Conservation (phyloP, 2,888 invertebrate genomes). For the Adelphocoris suturalis region DNA sequence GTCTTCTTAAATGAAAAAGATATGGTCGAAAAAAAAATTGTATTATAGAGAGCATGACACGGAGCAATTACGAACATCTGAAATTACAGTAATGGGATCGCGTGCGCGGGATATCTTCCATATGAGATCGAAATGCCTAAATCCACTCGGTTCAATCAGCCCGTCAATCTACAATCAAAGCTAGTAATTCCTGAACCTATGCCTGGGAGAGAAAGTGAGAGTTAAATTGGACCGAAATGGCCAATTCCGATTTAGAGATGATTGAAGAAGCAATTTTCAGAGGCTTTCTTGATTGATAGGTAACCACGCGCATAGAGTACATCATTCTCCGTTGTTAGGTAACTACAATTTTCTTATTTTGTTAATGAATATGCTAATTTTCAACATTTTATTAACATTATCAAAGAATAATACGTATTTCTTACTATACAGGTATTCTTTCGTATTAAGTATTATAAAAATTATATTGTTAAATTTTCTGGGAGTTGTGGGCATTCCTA, state of each 20-base stretch:
- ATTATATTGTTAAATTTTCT: too few species aligned
- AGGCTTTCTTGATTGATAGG: neutral
- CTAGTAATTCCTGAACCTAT: neutral
- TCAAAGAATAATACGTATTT: too few species aligned
- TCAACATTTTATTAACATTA: too few species aligned
- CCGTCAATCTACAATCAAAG: neutral
- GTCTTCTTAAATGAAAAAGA: too few species aligned
- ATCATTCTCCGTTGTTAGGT: too few species aligned
- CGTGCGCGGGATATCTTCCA: neutral
- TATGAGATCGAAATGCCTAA: neutral
- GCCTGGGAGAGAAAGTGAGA: neutral
- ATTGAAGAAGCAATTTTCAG: neutral
- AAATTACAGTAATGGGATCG: constrained; percentile 3
- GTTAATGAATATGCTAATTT: too few species aligned
- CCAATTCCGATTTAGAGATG: neutral
- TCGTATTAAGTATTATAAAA: too few species aligned
- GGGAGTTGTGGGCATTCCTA: too few species aligned
- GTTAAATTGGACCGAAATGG: neutral
- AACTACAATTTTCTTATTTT: too few species aligned
- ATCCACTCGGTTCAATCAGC: constrained; percentile 1
- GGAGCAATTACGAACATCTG: neutral
- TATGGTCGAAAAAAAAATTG: neutral
- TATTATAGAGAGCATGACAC: neutral
- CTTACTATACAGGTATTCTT: too few species aligned
- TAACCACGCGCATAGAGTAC: too few species aligned